phyloP scores from a whole-genome alignment of 2,113 vertebrate species.

The Ivindomyrus marchei region DNA sequence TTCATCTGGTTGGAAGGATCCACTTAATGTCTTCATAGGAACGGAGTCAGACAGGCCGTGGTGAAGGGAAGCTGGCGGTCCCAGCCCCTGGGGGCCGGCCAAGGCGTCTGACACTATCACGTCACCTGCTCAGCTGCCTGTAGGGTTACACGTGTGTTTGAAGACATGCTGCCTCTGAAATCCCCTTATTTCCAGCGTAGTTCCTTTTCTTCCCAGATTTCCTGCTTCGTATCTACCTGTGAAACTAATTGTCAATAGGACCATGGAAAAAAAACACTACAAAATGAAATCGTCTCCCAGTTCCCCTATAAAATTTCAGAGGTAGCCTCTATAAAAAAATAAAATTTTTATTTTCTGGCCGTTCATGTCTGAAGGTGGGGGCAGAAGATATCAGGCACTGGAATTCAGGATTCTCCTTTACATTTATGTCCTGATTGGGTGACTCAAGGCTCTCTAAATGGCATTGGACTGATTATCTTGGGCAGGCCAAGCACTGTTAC shows the following conservation, averaged over 20 bases:
- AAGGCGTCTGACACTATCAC: neutral
- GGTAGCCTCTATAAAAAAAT: neutral
- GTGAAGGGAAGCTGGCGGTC: neutral
- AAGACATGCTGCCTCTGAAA: neutral
- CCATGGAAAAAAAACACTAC: neutral
- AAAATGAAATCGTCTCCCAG: neutral
- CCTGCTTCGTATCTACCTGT: neutral
- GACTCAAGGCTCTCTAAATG: neutral
- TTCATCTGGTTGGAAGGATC: neutral
- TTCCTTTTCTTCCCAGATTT: neutral
- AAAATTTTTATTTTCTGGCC: neutral
- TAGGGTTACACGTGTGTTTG: neutral
- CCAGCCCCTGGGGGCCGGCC: neutral
- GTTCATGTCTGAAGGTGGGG: neutral
- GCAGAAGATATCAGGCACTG: neutral
- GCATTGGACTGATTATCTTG: neutral
- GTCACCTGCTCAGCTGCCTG: neutral
- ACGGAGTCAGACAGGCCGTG: neutral
- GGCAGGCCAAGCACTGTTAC: neutral
- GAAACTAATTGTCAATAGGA: neutral
- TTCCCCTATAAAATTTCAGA: neutral
- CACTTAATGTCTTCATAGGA: neutral
- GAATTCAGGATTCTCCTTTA: neutral
- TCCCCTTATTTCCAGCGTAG: neutral
- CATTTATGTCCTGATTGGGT: neutral